phyloP scores from a whole-genome alignment of 2,888 invertebrate species.

The Leptinotarsa haldemani region DNA sequence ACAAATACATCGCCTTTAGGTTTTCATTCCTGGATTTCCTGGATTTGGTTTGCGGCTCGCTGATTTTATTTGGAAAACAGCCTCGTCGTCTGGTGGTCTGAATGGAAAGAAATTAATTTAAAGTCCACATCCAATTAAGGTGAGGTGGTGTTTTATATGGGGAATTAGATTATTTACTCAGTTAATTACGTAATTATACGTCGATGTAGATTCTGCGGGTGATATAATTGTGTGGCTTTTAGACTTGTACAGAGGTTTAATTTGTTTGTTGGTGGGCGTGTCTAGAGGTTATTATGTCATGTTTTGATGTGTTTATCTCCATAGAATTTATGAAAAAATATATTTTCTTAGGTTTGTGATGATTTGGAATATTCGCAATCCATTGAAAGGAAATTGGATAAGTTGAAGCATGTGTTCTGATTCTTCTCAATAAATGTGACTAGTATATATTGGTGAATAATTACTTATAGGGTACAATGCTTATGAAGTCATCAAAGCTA shows the following conservation, averaged over 20 bases:
- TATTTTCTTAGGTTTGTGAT: background rate
- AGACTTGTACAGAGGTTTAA: conserved; percentile 1
- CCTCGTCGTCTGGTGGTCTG: conserved; percentile 10
- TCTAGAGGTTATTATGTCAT: background rate
- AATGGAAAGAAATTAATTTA: conserved; percentile 17
- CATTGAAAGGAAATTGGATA: too few species aligned
- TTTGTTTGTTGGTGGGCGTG: background rate
- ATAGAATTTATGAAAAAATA: background rate
- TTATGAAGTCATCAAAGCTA: too few species aligned
- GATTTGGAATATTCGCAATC: background rate
- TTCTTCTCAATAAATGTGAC: too few species aligned
- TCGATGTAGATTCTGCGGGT: conserved; percentile 26
- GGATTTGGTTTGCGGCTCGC: background rate
- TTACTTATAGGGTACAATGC: too few species aligned
- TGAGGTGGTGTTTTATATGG: conserved; percentile 26
- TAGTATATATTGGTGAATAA: too few species aligned
- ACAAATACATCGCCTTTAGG: conserved; percentile 24
- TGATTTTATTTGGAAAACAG: conserved; percentile 13
- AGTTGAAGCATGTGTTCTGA: too few species aligned
- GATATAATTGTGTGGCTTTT: background rate
- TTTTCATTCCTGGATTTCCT: conserved; percentile 15
- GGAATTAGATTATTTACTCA: conserved; percentile 31
- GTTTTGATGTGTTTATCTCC: background rate
- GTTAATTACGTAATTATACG: conserved; percentile 29
- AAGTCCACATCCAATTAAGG: conserved; percentile 18